These are phyloP conservation scores for Corvus cornix DNA, from an alignment of 2,113 vertebrate species.

Conservation along the genomic window DNA sequence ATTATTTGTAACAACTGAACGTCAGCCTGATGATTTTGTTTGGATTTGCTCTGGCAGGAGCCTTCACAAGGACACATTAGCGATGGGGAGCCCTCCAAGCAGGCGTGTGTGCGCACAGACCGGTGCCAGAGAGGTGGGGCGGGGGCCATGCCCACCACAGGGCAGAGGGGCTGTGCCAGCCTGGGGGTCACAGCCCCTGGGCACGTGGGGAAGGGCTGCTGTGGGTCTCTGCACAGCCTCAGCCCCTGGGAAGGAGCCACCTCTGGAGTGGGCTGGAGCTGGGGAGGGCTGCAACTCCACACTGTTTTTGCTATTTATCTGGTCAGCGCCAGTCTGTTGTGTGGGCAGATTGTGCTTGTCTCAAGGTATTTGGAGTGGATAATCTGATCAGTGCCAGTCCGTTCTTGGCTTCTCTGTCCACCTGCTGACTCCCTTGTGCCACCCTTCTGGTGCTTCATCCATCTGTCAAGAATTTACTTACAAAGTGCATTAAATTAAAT, in stretches of 20 bases:
- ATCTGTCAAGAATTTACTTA: conserved; percentile 78
- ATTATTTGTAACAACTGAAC: not conserved
- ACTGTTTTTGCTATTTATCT: conserved; percentile 36
- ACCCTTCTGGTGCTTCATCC: conserved; percentile 71
- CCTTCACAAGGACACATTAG: rapidly evolving
- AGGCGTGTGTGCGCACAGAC: rapidly evolving
- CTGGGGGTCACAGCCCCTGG: not conserved
- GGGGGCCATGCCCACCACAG: not conserved
- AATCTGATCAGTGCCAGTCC: conserved; percentile 75
- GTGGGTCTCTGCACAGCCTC: not conserved
- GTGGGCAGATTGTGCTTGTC: conserved; percentile 72
- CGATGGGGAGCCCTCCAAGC: not conserved
- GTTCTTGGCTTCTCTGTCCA: conserved; percentile 71
- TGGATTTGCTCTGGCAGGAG: not conserved
- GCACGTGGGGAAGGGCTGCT: no score
- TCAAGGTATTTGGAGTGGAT: conserved; percentile 72
- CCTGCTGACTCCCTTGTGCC: conserved; percentile 75
- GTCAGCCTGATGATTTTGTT: not conserved
- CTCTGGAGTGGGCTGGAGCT: not conserved
- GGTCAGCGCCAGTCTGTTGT: conserved; percentile 46
- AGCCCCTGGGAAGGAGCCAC: not conserved
- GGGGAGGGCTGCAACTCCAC: not conserved
- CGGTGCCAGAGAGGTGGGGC: not conserved
- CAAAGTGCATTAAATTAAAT: conserved; percentile 68
- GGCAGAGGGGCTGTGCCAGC: not conserved